Conservation (phyloP, 2,888 invertebrate species). For the Ariolimax columbianus region DNA sequence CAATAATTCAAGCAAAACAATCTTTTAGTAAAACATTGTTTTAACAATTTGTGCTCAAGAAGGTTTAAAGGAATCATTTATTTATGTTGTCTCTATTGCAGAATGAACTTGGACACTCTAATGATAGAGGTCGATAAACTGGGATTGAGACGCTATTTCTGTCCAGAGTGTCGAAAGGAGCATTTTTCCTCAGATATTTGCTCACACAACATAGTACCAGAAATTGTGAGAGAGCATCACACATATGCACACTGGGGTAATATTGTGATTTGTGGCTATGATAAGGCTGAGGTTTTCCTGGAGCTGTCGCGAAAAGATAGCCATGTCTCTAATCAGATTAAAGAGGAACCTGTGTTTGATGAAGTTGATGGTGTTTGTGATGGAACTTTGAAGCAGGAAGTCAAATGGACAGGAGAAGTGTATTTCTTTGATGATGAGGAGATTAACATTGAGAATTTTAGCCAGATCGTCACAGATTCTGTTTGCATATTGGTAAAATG, state of each 20-base stretch:
- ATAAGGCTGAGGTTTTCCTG: conserved; percentile 63
- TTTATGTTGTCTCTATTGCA: not conserved
- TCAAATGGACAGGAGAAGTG: not conserved
- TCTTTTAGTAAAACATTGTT: too few relatives aligned
- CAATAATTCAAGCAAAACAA: too few relatives aligned
- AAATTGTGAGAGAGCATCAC: conserved; percentile 5
- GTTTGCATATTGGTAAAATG: conserved; percentile 18
- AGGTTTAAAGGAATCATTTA: too few relatives aligned
- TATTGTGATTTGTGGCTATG: conserved; percentile 63
- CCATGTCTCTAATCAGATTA: not conserved
- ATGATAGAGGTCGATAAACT: conserved; percentile 59
- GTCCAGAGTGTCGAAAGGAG: conserved; percentile 19
- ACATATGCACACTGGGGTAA: conserved; percentile 58
- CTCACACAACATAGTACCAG: conserved; percentile 3
- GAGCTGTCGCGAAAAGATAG: conserved; percentile 4
- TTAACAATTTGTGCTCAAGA: too few relatives aligned
- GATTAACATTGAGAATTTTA: conserved; percentile 60
- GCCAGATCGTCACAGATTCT: conserved; percentile 51
- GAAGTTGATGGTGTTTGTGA: not conserved
- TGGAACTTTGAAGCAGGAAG: not conserved
- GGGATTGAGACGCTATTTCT: conserved; percentile 55
- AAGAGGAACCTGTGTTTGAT: not conserved
- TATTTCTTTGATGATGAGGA: conserved; percentile 64
- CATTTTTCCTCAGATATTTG: conserved; percentile 29
- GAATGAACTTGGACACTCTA: conserved; percentile 60